Conservation (phyloP, 2,888 invertebrate genomes). For the Piscicola geometra region DNA sequence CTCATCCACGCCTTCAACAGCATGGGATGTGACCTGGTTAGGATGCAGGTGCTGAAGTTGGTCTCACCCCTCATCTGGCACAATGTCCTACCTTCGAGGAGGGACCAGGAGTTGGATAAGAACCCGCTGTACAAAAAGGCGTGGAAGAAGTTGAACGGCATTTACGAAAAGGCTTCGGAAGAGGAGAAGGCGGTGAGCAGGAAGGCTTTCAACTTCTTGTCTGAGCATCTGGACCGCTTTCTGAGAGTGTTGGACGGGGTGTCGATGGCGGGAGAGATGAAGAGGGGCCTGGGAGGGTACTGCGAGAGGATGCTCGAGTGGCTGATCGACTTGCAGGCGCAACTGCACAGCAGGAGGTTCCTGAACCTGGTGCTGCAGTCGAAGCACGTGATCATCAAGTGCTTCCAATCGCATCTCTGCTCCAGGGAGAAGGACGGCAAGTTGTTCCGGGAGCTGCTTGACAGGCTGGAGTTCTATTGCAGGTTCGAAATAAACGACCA, state of each 20-base stretch:
- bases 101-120: constrained; percentile 78
- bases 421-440: constrained; percentile 73
- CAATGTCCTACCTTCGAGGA: constrained; percentile 65
- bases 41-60: constrained; percentile 83
- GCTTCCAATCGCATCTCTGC: constrained; percentile 54
- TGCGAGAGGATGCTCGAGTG: constrained; percentile 93
- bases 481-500: constrained; percentile 96
- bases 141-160: constrained; percentile 82
- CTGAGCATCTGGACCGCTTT: constrained; percentile 79
- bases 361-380: constrained; percentile 94
- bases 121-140: constrained; percentile 86
- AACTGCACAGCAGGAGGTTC: constrained; percentile 89
- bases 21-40: constrained; percentile 87
- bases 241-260: constrained; percentile 74
- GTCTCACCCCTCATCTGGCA: constrained; percentile 89
- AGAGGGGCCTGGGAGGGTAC: constrained; percentile 58
- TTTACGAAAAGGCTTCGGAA: constrained; percentile 60
- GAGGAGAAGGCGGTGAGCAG: constrained; percentile 57
- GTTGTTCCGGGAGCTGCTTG: constrained; percentile 83
- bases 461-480: constrained; percentile 91
- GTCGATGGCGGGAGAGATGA: constrained; percentile 46
- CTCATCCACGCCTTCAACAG: constrained; percentile 94
- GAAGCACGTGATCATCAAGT: constrained; percentile 83
- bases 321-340: constrained; percentile 88
- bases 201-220: constrained; percentile 83